Percentiles rank a stretch among this genome's conserved stretches.
phyloP scores from a whole-genome alignment of 2,113 vertebrate species.

The Synchiropus splendidus region DNA sequence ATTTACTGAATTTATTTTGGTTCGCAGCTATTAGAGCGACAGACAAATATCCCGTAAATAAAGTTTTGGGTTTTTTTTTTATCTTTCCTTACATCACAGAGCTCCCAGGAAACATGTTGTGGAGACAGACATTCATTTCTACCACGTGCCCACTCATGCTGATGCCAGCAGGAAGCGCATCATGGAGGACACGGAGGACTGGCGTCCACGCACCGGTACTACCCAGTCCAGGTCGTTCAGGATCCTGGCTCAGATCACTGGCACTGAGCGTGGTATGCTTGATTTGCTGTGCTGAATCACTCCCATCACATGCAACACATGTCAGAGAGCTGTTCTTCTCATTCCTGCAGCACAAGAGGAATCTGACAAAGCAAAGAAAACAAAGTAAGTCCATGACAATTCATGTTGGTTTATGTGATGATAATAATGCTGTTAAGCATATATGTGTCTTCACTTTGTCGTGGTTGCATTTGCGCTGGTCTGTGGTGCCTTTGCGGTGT shows the following conservation, averaged over 20 bases:
- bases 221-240: slow-evolving; percentile 94
- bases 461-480: slow-evolving; percentile 7
- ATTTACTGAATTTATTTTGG: too few species aligned
- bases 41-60: too few species aligned
- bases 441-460: neutral
- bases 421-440: too few species aligned
- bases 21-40: too few species aligned
- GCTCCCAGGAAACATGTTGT: slow-evolving; percentile 79
- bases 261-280: slow-evolving; percentile 75
- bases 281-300: neutral
- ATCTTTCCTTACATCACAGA: slow-evolving; percentile 41
- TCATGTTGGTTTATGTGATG: too few species aligned
- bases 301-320: neutral
- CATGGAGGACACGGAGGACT: slow-evolving; percentile 93
- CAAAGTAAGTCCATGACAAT: slow-evolving; percentile 50
- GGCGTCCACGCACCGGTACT: slow-evolving; percentile 85
- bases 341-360: slow-evolving; percentile 35
- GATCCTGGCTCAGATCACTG: slow-evolving; percentile 94
- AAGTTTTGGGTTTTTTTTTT: neutral
- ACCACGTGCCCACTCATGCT: slow-evolving; percentile 81
- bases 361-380: slow-evolving; percentile 36
- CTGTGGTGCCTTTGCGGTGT: slow-evolving; percentile 8
- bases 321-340: neutral
- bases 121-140: slow-evolving; percentile 87
- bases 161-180: slow-evolving; percentile 92